Evolutionary conservation across 2,113 vertebrate species (phyloP), one percentile per base, ranked within the genome.

Genomic region (Hypocryptadius cinnamomeus): DNA sequence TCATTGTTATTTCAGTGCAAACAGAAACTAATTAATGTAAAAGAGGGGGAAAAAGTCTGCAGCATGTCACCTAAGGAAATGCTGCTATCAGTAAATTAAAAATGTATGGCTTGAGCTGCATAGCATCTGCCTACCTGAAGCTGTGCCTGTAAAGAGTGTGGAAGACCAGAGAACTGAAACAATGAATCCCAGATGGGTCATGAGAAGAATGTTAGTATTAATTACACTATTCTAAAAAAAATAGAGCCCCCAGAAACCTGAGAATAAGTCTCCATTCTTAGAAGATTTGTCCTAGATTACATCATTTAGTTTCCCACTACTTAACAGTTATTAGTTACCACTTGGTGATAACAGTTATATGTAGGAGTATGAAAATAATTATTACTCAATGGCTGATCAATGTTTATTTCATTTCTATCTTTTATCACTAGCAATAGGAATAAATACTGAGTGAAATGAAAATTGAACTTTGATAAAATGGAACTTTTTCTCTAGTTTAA

Each of bases 1-100:
- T 69, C 22, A 76, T 17, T 39, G 6, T 40, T 95, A 33, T 64
- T 68, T 53, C 71, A 59, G 17, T 7, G 50, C 13, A 87, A 94
- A 82, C 33, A 85, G 39, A 92, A 90, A 79, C 40, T 65, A 90
- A 84, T 92, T 76, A 84, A 68, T 45, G 35, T 64, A 50, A 91
- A 56, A 69, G 57, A 42, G 18, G 7, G 28, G 14, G 3, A 23
- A 10, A 54, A 89, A 76, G 20, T 53, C 45, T 81, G 15, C 66
- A 72, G 22, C 16, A 50, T 54, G 35, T 76, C 78, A 93, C 27
- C 47, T 65, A 82, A 83, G 88, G 71, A 92, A 91, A 78, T 65
- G 21, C 10, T 87, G 37, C 84, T 68, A 53, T 56, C 31, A 40
- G 39, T 76, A 88, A 70, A 95, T 96, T 87, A 96, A 94, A 96